These are phyloP conservation scores for Dromiciops gliroides DNA, from an alignment of 2,113 vertebrate species.

Conservation along the genomic window DNA sequence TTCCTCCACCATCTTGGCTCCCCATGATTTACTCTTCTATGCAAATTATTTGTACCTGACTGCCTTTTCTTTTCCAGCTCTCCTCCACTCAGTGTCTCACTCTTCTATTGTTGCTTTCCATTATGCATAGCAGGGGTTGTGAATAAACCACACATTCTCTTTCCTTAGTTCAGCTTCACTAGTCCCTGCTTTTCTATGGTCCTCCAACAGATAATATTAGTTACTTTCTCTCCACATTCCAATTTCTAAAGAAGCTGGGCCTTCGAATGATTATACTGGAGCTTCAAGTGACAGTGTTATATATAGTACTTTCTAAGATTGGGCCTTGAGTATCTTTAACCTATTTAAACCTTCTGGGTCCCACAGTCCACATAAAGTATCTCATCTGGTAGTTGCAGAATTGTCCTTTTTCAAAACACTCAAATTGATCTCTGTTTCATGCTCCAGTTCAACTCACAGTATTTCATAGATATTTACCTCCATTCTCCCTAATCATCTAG, in stretches of 20 bases:
- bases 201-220: neutral
- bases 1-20: too few species aligned
- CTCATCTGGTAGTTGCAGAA: neutral
- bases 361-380: neutral
- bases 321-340: neutral
- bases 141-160: neutral
- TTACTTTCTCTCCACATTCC: neutral
- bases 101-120: neutral
- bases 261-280: neutral
- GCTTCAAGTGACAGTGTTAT: neutral
- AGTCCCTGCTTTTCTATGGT: neutral
- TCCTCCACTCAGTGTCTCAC: neutral
- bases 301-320: neutral
- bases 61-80: neutral
- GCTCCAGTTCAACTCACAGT: neutral
- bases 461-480: neutral
- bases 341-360: neutral
- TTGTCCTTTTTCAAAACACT: neutral
- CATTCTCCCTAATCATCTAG: neutral
- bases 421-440: neutral
- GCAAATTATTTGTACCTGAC: neutral
- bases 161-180: neutral
- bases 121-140: neutral
- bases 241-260: too few species aligned
- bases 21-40: neutral